Percentiles rank a stretch among this genome's conserved stretches.
Conservation (phyloP, 2,888 invertebrate species). For the Melinopterus prodromus region DNA sequence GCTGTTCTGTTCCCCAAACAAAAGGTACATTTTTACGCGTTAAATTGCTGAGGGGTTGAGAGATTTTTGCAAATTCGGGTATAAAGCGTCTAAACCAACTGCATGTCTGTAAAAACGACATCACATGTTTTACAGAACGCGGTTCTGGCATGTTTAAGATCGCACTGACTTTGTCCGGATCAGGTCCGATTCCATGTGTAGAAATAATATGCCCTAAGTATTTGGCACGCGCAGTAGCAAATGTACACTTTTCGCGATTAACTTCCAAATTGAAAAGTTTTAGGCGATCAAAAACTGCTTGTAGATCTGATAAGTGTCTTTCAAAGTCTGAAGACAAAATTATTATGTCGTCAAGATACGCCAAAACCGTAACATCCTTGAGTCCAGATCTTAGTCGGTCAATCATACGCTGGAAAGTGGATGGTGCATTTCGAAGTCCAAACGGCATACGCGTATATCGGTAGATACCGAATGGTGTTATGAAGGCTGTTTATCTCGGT, state of each 20-base stretch:
- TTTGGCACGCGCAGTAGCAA: not conserved
- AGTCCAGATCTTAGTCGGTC: slow-evolving; percentile 43
- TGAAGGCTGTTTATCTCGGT: slow-evolving; percentile 34
- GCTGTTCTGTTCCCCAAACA: slow-evolving; percentile 33
- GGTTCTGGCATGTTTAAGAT: slow-evolving; percentile 36
- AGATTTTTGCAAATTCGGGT: slow-evolving; percentile 36
- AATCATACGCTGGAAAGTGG: slow-evolving; percentile 44
- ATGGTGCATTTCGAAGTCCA: slow-evolving; percentile 44
- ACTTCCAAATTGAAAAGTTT: slow-evolving; percentile 37
- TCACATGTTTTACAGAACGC: slow-evolving; percentile 30
- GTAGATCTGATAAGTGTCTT: slow-evolving; percentile 43
- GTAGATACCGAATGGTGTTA: slow-evolving; percentile 42
- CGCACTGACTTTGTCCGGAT: slow-evolving; percentile 35
- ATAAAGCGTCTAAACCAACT: slow-evolving; percentile 43
- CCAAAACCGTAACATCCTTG: slow-evolving; percentile 39
- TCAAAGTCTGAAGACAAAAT: slow-evolving; percentile 43
- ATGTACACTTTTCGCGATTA: slow-evolving; percentile 45
- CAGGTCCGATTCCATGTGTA: slow-evolving; percentile 28
- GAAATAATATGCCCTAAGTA: slow-evolving; percentile 31
- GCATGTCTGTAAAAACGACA: slow-evolving; percentile 37
- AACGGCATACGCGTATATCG: slow-evolving; percentile 45
- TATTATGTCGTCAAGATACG: slow-evolving; percentile 49
- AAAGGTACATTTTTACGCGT: slow-evolving; percentile 22
- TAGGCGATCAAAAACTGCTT: slow-evolving; percentile 38
- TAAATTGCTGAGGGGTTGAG: slow-evolving; percentile 35